Evolutionary conservation across 2,113 vertebrate species (phyloP), one percentile per base, ranked within the genome.

Genomic region (Struthidea cinerea): DNA sequence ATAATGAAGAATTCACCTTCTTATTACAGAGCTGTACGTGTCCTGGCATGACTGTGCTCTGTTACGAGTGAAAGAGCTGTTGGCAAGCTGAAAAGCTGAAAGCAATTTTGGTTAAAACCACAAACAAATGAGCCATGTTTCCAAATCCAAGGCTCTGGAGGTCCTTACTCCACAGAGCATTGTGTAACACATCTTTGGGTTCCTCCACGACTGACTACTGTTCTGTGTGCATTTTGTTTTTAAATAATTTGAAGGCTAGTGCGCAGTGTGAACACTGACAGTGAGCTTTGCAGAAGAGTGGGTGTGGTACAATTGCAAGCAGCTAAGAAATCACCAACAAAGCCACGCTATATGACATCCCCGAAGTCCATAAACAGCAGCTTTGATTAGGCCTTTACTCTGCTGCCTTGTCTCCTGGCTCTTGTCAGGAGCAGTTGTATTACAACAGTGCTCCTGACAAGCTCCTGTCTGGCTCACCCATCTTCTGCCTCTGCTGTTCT

Each of bases 21-120:
- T 61, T 61, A 61, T 84, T 39, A 76, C 10, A 77, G 52, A 64
- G 13, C 18, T 73, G 44, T 47, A 59, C 26, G 21, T 37, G 13
- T 64, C 64, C 82, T 81, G 75, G 79, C 17, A 53, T 70, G 86
- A 52, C 44, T 60, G 33, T 61, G 19, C 42, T 85, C 22, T 83
- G 13, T 26, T 71, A 74, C 0, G 4, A 74, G 59, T 46, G 39
- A 68, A 88, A 88, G 69, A 84, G 75, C 19, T 1, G 3, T 3
- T 90, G 87, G 74, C 90, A 90, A 77, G 76, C 47, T 78, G 64
- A 67, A 75, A 84, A 94, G 82, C 79, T 86, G 87, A 93, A 90
- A 90, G 88, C 79, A 93, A 60, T 89, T 94, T 88, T 78, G 83
- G 76, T 95, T 94, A 81, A 95, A 93, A 78, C 82, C 85, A 93